Evolutionary conservation across 37 sponge, comb jelly and placozoan species (phyloP).

Genomic region (Halichondria panicea): DNA sequence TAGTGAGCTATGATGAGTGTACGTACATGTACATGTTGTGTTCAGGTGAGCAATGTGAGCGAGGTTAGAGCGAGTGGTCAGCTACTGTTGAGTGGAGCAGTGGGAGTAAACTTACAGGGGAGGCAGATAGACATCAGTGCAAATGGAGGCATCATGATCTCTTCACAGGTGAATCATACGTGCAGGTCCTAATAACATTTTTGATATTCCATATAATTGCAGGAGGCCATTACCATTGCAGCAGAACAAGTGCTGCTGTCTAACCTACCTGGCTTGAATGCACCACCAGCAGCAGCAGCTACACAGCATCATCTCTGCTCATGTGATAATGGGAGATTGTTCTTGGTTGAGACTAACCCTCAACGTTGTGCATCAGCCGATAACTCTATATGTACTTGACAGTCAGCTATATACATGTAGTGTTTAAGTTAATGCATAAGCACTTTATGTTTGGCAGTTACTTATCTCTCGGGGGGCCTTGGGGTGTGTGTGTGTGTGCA

Average conservation of each 20-base stretch:
- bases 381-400: not conserved
- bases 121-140: not conserved
- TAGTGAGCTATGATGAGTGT: too few species aligned
- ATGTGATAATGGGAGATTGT: conserved; percentile 52
- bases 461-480: too few species aligned
- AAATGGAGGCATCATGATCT: not conserved
- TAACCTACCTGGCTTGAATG: too few species aligned
- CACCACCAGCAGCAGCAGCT: not conserved
- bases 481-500: too few species aligned
- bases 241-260: not conserved
- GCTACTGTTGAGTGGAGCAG: conserved; percentile 6
- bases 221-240: not conserved
- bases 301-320: conserved; percentile 43
- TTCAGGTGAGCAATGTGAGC: not conserved
- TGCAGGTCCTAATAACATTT: not conserved
- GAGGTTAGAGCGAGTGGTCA: not conserved
- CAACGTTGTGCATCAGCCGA: conserved; percentile 30
- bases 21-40: too few species aligned
- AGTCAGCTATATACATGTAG: too few species aligned
- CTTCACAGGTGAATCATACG: not conserved
- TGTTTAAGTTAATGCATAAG: too few species aligned
- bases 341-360: conserved; percentile 29
- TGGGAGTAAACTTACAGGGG: not conserved
- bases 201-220: not conserved
- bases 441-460: too few species aligned